Evolutionary conservation across 2,113 vertebrate species (phyloP), one percentile per base, ranked within the genome.

Genomic region (Grammomys dolichurus): DNA sequence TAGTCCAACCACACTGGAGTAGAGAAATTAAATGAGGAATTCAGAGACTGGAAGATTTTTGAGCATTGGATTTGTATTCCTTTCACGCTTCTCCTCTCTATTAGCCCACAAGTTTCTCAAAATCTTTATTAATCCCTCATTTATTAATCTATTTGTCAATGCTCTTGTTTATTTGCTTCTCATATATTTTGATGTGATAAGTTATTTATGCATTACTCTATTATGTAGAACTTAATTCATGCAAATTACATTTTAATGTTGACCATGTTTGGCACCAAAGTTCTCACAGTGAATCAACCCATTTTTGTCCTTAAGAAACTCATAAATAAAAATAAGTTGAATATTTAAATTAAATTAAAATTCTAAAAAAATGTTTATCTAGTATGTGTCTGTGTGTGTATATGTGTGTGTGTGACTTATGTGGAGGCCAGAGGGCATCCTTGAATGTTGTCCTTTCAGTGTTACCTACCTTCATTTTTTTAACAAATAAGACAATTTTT

Each of bases 171-270:
- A 10, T 70, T 95, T 89, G n/a, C 28, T 43, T 40, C 7, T 43
- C 14, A 65, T 81, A 89, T 48, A 84, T 51, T 91, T 92, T 84
- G 77, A 56, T 51, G 8, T 51, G 20, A 14, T 60, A 33, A 77
- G 46, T 81, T 88, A 84, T n/a, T 91, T 46, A 75, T 40, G 16
- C 54, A 73, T 56, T 43, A 65, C 3, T 54, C 70, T 40, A 4
- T 51, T 78, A 56, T 60, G 81, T 56, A 95, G 28, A 93, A 91
- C 88, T 54, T 82, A 95, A 87, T 9, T 54, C 76, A 85, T 70
- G 54, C 28, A 92, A 91, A 90, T 86, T 85, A 65, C 72, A 20
- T 80, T 78, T 46, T 51, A 67, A 31, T 56, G 87, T 36, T 65
- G 46, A 36, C 43, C 58, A 36, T n/a, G n/a, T 3, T 69, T 58